Percentiles rank a stretch among this genome's conserved stretches.
phyloP scores from a whole-genome alignment of 2,113 vertebrate genomes.

The Seriola quinqueradiata region DNA sequence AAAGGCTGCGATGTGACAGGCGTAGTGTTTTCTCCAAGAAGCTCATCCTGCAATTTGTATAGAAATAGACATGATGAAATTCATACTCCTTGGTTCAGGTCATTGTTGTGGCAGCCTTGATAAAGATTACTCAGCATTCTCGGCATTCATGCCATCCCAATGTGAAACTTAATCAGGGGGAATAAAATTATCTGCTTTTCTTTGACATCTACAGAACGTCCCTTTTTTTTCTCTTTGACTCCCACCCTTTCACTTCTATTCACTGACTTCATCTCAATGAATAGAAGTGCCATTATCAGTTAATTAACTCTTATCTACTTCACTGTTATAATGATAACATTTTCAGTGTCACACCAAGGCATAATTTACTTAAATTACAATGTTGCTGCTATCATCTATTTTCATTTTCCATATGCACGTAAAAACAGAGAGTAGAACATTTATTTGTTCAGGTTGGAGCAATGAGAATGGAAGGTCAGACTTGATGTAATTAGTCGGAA shows the following conservation, averaged over 20 bases:
- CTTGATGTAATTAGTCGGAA: constrained; percentile 46
- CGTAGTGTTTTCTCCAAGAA: constrained; percentile 38
- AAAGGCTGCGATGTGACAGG: constrained; percentile 55
- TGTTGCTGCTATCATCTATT: constrained; percentile 33
- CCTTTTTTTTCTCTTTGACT: constrained; percentile 67
- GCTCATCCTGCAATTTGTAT: constrained; percentile 37
- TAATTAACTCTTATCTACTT: constrained; percentile 80
- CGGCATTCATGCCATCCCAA: constrained; percentile 27
- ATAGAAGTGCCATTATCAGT: constrained; percentile 71
- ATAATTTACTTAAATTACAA: constrained; percentile 55
- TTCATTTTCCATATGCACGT: constrained; percentile 39
- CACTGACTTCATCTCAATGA: constrained; percentile 65
- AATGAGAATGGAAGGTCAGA: constrained; percentile 60
- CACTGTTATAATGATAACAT: constrained; percentile 66
- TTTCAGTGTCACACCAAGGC: constrained; percentile 58
- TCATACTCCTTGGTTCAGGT: constrained; percentile 21
- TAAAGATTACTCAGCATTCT: constrained; percentile 55
- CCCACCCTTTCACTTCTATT: constrained; percentile 59
- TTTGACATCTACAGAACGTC: constrained; percentile 59
- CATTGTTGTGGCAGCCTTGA: constrained; percentile 57
- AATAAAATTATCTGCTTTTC: constrained; percentile 70
- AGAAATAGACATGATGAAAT: constrained; percentile 53
- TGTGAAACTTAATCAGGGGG: constrained; percentile 64
- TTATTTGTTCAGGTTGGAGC: constrained; percentile 49
- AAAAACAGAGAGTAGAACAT: constrained; percentile 12